phyloP scores from a whole-genome alignment of 2,113 vertebrate species.

The Sylvia atricapilla region DNA sequence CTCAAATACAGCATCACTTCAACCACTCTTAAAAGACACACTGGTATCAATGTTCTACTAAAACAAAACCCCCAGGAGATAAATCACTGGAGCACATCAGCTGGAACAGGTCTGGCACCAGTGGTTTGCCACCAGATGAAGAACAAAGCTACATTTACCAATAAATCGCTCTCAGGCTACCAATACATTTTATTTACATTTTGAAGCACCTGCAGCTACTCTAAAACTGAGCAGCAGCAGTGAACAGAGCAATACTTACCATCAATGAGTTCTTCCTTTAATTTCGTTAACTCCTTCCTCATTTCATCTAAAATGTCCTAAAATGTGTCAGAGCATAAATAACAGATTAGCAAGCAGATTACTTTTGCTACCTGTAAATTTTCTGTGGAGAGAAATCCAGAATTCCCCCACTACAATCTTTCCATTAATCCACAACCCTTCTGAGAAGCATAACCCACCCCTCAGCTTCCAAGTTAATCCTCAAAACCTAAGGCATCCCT shows the following conservation, averaged over 20 bases:
- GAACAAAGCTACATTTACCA: neutral
- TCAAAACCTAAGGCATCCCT: neutral
- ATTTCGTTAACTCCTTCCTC: slow-evolving; percentile 96
- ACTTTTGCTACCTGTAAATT: neutral
- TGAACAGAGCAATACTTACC: slow-evolving; percentile 74
- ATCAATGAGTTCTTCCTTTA: slow-evolving; percentile 98
- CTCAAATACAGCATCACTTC: neutral
- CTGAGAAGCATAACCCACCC: neutral
- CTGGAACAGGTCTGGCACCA: neutral
- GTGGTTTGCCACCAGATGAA: neutral
- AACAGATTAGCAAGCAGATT: neutral
- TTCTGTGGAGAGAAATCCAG: neutral
- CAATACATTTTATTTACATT: neutral
- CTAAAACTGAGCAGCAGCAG: neutral
- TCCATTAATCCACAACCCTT: neutral
- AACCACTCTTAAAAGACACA: neutral
- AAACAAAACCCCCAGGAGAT: neutral
- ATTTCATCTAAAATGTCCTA: slow-evolving; percentile 99
- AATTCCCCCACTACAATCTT: neutral
- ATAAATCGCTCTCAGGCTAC: neutral
- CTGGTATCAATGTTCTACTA: neutral
- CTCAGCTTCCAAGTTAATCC: neutral
- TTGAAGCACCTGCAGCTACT: neutral
- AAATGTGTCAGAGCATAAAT: slow-evolving; percentile 18
- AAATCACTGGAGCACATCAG: neutral